Evolutionary conservation across 2,797 vertebrate species (phyloP).

Genomic region (Echiichthys vipera): DNA sequence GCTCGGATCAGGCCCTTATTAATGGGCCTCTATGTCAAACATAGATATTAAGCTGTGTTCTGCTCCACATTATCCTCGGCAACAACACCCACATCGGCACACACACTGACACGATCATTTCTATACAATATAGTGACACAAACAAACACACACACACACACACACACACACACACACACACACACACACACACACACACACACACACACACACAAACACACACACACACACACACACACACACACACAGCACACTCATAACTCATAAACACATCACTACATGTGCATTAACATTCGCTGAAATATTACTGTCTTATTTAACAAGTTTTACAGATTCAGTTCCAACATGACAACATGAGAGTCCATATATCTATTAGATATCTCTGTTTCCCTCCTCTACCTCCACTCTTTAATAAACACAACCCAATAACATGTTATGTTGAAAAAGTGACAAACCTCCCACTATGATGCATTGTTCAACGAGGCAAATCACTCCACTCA

Average conservation of each 20-base stretch:
- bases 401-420: conserved; percentile 58
- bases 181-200: conserved; percentile 22
- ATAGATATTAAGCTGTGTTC: conserved; percentile 88
- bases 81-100: conserved; percentile 68
- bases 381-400: conserved; percentile 42
- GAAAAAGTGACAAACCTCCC: conserved; percentile 65
- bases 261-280: conserved; percentile 57
- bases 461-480: conserved; percentile 49
- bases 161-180: conserved; percentile 57
- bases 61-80: conserved; percentile 61
- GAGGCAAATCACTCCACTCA: conserved; percentile 46
- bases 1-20: conserved; percentile 89
- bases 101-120: conserved; percentile 49
- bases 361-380: conserved; percentile 56
- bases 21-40: conserved; percentile 89
- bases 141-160: conserved; percentile 43
- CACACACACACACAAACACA: conserved; percentile 49
- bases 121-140: conserved; percentile 60
- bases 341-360: conserved; percentile 48
- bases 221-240: conserved; percentile 57
- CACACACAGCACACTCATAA: conserved; percentile 46
- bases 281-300: conserved; percentile 46
- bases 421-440: conserved; percentile 48
- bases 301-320: conserved; percentile 72
- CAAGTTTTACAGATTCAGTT: conserved; percentile 58